Percentiles rank a stretch among this genome's conserved stretches.
These are phyloP conservation scores for Dasyornis broadbenti DNA, from an alignment of 2,113 vertebrate species.

Conservation along the genomic window DNA sequence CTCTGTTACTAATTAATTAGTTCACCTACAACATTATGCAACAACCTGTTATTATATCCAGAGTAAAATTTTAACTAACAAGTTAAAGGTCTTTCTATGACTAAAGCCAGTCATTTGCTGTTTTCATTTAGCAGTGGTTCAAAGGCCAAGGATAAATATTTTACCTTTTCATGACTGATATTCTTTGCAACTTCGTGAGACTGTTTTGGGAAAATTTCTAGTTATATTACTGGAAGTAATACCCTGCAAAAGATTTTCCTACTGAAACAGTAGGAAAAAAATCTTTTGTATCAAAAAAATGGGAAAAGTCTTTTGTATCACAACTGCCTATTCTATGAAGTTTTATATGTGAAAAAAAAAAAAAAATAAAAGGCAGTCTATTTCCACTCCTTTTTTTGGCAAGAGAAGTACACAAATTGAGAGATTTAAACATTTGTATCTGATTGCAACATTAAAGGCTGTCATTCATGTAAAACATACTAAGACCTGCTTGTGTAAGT, in stretches of 20 bases:
- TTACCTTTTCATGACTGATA: neutral
- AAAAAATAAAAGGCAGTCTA: neutral
- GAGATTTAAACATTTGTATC: neutral
- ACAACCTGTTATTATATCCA: neutral
- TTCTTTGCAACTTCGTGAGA: neutral
- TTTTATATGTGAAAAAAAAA: neutral
- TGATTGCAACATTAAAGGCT: neutral
- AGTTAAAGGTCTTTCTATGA: neutral
- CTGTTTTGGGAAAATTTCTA: neutral
- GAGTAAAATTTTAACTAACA: neutral
- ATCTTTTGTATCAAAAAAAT: neutral
- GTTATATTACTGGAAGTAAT: neutral
- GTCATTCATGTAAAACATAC: neutral
- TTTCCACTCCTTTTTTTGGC: neutral
- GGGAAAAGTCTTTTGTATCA: neutral
- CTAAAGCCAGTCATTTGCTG: neutral
- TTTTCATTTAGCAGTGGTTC: neutral
- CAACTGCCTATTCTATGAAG: neutral
- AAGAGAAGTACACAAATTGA: neutral
- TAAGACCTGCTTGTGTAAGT: neutral
- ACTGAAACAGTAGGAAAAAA: neutral
- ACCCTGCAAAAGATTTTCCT: neutral
- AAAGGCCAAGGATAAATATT: neutral
- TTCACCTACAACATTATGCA: neutral
- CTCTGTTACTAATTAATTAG: neutral